Base-by-base conservation (phyloP, 2,888 invertebrate genomes). In the Incurvaria masculella region DNA sequence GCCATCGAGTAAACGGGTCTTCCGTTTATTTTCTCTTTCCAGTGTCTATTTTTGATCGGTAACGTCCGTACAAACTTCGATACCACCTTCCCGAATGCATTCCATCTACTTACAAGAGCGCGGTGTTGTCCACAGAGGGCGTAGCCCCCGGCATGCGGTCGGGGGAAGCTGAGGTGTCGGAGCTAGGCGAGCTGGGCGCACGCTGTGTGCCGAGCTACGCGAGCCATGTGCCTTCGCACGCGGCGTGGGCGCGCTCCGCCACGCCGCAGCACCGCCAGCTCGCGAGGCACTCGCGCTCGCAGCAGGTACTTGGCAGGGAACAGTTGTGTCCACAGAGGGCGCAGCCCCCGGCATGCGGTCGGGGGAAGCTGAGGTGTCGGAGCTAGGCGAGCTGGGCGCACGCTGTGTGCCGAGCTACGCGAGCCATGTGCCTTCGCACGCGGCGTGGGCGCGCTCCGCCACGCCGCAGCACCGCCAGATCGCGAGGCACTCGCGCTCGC, bases 111-210 rank as follows among this genome's bases (percentile, higher is more conserved):
- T n/a, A n/a, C n/a, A n/a, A n/a, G n/a, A n/a, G 5, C 10, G 23
- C 10, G 5, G 23, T 23, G 23, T 33, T 33, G 33, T 33, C 14
- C 33, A 33, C 33, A 33, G 33, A 33, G 33, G 8, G 14, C 57
- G 63, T 67, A 68, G 74, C 80, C 48, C 80, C 79, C 74, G 80
- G 79, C 74, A 78, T 81, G 74, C 75, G 80, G 73, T 75, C 80
- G 72, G 75, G 80, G 74, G 76, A 73, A 72, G 75, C 64, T 69
- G 80, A 72, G 81, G 82, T 69, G 61, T 75, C 78, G 57, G 79
- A 79, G 71, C 71, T 78, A 67, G 73, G 76, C 64, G 79, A 78
- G 70, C 69, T 78, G 59, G 73, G 78, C 58, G 69, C 75, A 66
- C 74, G 76, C 60, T 76, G 75, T 75, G 82, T 72, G 73, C 82